Evolutionary conservation across 2,113 vertebrate genomes (phyloP).

Genomic region (Melospiza melodia): DNA sequence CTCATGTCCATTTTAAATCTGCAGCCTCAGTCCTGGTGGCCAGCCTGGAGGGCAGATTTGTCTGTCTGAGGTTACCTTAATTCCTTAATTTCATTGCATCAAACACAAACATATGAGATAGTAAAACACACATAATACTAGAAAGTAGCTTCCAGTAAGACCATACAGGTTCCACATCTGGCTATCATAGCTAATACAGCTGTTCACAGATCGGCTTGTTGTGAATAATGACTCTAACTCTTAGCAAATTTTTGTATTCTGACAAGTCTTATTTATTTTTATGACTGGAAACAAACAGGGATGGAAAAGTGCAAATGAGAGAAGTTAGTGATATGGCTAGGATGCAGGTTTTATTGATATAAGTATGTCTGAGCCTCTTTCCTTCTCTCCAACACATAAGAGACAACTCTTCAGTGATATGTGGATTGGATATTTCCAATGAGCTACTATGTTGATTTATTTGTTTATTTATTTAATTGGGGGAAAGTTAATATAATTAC

Average conservation of each 20-base stretch:
- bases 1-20: neutral
- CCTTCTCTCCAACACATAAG: neutral
- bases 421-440: neutral
- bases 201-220: neutral
- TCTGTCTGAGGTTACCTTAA: neutral
- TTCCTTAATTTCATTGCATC: neutral
- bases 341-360: neutral
- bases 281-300: neutral
- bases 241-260: neutral
- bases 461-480: neutral
- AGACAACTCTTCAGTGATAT: neutral
- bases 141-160: neutral
- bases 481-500: neutral
- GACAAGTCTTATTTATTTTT: neutral
- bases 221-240: neutral
- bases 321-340: neutral
- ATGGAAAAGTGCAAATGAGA: neutral
- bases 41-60: neutral
- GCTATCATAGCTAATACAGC: neutral
- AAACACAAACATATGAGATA: rapidly evolving
- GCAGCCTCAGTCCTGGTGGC: neutral
- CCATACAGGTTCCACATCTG: neutral
- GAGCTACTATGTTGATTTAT: neutral
- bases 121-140: neutral
- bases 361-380: neutral